Percentiles rank a stretch among this genome's conserved stretches.
Evolutionary conservation across 2,888 invertebrate genomes (phyloP).

Genomic region (Allolobophora icterica): DNA sequence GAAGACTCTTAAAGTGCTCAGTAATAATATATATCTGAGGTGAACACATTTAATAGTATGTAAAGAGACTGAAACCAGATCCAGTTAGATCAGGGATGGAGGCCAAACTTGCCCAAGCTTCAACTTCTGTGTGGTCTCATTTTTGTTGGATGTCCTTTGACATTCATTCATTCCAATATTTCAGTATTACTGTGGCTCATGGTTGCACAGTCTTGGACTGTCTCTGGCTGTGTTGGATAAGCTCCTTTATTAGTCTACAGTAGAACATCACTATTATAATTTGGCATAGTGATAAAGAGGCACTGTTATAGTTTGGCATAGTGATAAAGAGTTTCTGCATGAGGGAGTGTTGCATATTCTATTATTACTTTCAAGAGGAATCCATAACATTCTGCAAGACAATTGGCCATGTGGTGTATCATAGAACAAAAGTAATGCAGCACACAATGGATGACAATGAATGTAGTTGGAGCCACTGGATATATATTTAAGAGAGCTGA

Average conservation of each 20-base stretch:
- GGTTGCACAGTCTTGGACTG: not conserved
- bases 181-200: not conserved
- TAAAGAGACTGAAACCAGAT: constrained; percentile 21
- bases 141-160: not conserved
- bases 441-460: not conserved
- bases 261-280: not conserved
- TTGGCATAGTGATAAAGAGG: no score
- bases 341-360: not conserved
- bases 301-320: not conserved
- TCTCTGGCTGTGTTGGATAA: not conserved
- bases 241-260: no score
- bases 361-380: not conserved
- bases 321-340: not conserved
- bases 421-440: not conserved
- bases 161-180: not conserved
- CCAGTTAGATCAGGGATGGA: not conserved
- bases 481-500: not conserved
- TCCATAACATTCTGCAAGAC: not conserved
- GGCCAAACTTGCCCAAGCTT: not conserved
- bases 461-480: not conserved
- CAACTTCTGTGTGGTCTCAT: not conserved
- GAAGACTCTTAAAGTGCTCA: not conserved
- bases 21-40: not conserved
- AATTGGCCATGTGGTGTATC: not conserved
- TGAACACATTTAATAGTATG: not conserved